Evolutionary conservation across 2,888 invertebrate species (phyloP).

Genomic region (Diplazon laetatorius): DNA sequence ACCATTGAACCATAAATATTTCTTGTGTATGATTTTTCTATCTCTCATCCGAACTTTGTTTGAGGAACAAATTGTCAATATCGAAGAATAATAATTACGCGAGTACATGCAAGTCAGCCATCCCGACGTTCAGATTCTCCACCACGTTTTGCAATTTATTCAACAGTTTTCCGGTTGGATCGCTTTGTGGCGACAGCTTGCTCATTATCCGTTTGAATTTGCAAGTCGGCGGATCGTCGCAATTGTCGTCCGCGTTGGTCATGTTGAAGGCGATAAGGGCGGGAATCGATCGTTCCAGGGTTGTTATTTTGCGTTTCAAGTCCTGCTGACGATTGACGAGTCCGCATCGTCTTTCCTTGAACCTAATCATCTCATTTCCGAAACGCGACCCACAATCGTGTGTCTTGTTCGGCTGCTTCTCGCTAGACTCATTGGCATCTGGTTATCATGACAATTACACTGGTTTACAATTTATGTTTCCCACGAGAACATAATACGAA

Average conservation of each 20-base stretch:
- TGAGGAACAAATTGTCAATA: conserved; percentile 41
- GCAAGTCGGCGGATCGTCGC: conserved; percentile 68
- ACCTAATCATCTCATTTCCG: conserved; percentile 66
- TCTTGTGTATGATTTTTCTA: too few relatives aligned
- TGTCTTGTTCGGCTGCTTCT: conserved; percentile 40
- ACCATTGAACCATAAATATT: too few relatives aligned
- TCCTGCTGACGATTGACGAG: conserved; percentile 71
- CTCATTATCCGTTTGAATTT: conserved; percentile 75
- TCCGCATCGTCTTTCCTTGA: conserved; percentile 72
- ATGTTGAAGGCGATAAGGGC: conserved; percentile 76
- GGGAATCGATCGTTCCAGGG: conserved; percentile 78
- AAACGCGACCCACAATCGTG: conserved; percentile 59
- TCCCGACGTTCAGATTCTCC: conserved; percentile 72
- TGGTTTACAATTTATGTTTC: too few relatives aligned
- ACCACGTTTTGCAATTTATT: conserved; percentile 67
- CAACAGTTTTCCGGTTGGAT: conserved; percentile 74
- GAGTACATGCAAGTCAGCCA: conserved; percentile 78
- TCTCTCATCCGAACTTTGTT: background rate
- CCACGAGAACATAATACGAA: too few relatives aligned
- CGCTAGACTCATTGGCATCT: conserved; percentile 65
- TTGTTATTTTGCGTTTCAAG: conserved; percentile 73
- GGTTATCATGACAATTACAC: too few relatives aligned
- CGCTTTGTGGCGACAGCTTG: conserved; percentile 69
- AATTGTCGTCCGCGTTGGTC: conserved; percentile 65
- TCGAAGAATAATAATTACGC: conserved; percentile 71